Base-by-base conservation (phyloP, 2,888 invertebrate species). In the Morpho deidamia region DNA sequence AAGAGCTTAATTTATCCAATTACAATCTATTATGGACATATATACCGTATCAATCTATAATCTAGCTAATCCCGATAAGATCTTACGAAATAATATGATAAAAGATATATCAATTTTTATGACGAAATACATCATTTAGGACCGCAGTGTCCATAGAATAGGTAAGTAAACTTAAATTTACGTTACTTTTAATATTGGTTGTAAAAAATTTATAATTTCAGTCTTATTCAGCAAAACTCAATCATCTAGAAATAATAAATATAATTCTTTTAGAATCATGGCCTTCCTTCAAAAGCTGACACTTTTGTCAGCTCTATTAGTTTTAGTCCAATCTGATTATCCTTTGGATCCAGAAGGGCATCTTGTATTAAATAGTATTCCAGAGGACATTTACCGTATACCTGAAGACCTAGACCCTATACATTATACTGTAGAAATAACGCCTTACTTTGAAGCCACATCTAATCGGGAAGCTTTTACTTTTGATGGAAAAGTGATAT, bases 371-470 rank as follows among this genome's bases (percentile, higher is more conserved):
- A 23, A 23, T 23, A 23, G 23, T 23, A 23, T 23, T 23, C 23
- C 23, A 23, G 65, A 66, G 11, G 61, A 64, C 37, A 57, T 62
- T 5, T 86, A 80, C 60, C 78, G 89, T 8, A 48, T 88, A 0
- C 83, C 86, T 3, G 84, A 85, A 70, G 78, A 78, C 12, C 70
- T 93, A 1, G 72, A 77, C 12, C 93, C 93, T 0, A 71, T 71
- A 2, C 78, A 79, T 38, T 93, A 91, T 62, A 78, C 88, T 7
- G 73, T 93, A 1, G 81, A 86, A 56, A 71, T 94, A 11, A 83
- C 78, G 0, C 92, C 92, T 0, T 87, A 91, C 58, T 84, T 92
- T 12, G 76, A 83, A 56, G 76, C 71, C 10, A 74, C 73, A 39
- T 66, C 44, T 7, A 60, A 64, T 8, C 78, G 74, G 12, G 72